Percentiles rank a stretch among this genome's conserved stretches.
phyloP scores from a whole-genome alignment of 2,888 invertebrate genomes.

The Alsophila aescularia region DNA sequence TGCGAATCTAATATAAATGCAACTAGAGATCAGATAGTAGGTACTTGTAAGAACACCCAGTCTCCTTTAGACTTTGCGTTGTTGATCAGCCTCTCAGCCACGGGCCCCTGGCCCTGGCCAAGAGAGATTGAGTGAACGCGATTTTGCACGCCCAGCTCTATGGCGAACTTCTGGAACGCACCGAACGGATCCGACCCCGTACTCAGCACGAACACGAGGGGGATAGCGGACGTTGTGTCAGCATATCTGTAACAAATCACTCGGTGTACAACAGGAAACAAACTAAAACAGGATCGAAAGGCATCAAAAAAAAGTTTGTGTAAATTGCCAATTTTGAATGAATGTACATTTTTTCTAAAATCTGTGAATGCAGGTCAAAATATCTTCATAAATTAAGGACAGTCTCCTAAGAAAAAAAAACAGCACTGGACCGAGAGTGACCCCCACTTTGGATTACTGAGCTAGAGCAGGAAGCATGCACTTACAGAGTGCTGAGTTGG shows the following conservation, averaged over 20 bases:
- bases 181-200: slow-evolving; percentile 95
- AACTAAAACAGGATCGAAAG: neutral
- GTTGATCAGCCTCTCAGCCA: slow-evolving; percentile 92
- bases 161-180: slow-evolving; percentile 91
- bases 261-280: slow-evolving; percentile 19
- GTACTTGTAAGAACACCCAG: slow-evolving; percentile 95
- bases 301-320: no score
- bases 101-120: slow-evolving; percentile 95
- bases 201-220: slow-evolving; percentile 93
- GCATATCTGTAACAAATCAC: slow-evolving; percentile 82
- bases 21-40: slow-evolving; percentile 20
- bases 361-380: no score
- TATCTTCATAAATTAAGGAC: no score
- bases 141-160: slow-evolving; percentile 88
- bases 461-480: no score
- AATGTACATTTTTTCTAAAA: no score
- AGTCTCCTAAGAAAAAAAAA: no score
- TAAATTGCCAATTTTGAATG: no score
- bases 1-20: neutral
- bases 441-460: no score
- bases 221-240: slow-evolving; percentile 89
- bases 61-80: slow-evolving; percentile 89
- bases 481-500: slow-evolving; percentile 86
- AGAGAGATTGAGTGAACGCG: slow-evolving; percentile 92
- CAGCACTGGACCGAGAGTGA: no score